These are phyloP conservation scores for Dicyrtoma fusca DNA, from an alignment of 2,888 invertebrate genomes.

Conservation along the genomic window DNA sequence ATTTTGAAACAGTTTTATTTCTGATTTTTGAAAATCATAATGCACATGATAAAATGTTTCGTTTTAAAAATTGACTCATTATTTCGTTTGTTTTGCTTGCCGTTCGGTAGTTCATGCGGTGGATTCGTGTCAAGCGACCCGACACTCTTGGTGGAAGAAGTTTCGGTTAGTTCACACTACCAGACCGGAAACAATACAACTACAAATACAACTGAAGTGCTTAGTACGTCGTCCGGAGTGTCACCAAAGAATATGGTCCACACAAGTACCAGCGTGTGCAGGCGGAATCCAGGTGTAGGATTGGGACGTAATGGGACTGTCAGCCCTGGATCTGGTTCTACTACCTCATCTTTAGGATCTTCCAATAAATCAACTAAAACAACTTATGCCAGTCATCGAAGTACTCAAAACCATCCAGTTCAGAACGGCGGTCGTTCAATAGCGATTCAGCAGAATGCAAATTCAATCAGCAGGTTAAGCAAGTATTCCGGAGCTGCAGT, in stretches of 20 bases:
- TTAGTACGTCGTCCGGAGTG: constrained; percentile 5
- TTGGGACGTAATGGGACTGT: constrained; percentile 1
- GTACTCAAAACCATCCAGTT: not conserved
- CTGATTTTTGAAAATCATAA: not conserved
- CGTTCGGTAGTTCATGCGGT: constrained; percentile 20
- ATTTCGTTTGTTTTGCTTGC: constrained; percentile 22
- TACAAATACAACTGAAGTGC: not conserved
- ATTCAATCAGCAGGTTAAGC: not conserved
- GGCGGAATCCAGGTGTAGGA: not conserved
- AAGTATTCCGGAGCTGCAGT: not conserved
- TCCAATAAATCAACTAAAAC: not conserved
- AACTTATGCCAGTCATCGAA: not conserved
- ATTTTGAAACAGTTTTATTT: no score
- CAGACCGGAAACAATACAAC: not conserved
- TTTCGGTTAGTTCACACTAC: constrained; percentile 4
- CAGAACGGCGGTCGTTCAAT: not conserved
- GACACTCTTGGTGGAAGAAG: constrained; percentile 26
- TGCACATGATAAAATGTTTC: not conserved
- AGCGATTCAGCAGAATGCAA: not conserved
- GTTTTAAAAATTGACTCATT: constrained; percentile 19
- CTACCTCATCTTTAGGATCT: not conserved
- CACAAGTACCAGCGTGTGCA: constrained; percentile 9
- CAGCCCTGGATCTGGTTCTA: not conserved
- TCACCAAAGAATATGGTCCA: constrained; percentile 20
- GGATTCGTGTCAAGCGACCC: constrained; percentile 28